Conservation (phyloP, 2,797 vertebrate species). For the Gymnopithys bicolor region DNA sequence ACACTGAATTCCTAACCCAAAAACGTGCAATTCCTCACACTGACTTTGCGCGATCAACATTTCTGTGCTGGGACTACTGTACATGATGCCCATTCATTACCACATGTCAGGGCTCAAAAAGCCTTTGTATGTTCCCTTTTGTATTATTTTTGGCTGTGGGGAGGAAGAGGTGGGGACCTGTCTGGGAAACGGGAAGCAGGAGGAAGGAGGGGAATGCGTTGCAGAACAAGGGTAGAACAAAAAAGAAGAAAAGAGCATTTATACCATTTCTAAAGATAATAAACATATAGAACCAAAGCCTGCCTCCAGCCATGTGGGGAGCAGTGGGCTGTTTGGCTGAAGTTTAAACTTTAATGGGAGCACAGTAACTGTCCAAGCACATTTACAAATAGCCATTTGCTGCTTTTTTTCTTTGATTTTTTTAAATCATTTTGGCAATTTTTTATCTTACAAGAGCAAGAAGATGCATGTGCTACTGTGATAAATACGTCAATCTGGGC, state of each 20-base stretch:
- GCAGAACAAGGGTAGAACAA: constrained; percentile 42
- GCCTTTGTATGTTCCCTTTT: constrained; percentile 47
- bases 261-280: constrained; percentile 26
- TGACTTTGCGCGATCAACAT: neutral
- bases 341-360: neutral
- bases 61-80: neutral
- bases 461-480: neutral
- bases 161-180: constrained; percentile 65
- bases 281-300: constrained; percentile 34
- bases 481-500: constrained; percentile 1
- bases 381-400: neutral
- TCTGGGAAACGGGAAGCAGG: constrained; percentile 66
- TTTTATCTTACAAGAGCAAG: constrained; percentile 34
- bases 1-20: neutral
- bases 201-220: constrained; percentile 14
- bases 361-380: neutral
- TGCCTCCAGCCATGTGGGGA: neutral
- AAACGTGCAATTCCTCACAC: neutral
- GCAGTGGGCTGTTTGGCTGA: neutral
- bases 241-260: constrained; percentile 46
- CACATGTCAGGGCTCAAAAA: constrained; percentile 39
- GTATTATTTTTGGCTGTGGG: constrained; percentile 61
- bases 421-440: neutral
- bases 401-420: neutral
- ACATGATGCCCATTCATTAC: constrained; percentile 21